Percentiles rank a stretch among this genome's conserved stretches.
phyloP scores from a whole-genome alignment of 2,888 invertebrate genomes.

The Norana najaformis region DNA sequence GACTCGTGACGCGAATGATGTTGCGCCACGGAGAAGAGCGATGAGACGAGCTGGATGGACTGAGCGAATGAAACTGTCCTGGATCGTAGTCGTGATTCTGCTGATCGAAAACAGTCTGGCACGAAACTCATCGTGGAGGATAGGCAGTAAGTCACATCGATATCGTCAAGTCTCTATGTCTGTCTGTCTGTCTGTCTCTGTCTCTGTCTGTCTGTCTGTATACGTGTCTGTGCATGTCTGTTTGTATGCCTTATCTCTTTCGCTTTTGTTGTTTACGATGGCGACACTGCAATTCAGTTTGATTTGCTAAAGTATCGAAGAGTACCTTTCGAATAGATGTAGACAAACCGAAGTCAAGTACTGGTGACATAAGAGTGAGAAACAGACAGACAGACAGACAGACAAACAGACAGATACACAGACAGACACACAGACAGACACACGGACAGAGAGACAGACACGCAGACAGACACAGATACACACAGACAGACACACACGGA shows the following conservation, averaged over 20 bases:
- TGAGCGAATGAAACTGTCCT: not conserved
- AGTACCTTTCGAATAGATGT: not conserved
- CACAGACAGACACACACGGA: not conserved
- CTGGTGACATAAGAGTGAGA: not conserved
- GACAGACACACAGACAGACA: not conserved
- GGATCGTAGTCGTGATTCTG: not conserved
- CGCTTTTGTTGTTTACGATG: slow-evolving; percentile 1
- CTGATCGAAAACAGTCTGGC: slow-evolving; percentile 6
- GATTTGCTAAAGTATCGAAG: not conserved
- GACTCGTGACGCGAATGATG: not conserved
- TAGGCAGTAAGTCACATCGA: not conserved
- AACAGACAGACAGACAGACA: too few relatives aligned
- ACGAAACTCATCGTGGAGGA: not conserved
- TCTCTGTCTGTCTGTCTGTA: too few relatives aligned
- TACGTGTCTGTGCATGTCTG: not conserved
- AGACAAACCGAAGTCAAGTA: not conserved
- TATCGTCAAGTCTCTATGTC: too few relatives aligned
- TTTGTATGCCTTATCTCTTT: not conserved
- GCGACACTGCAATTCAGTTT: too few relatives aligned
- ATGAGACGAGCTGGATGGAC: not conserved
- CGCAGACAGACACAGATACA: not conserved
- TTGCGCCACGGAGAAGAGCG: not conserved
- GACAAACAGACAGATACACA: not conserved
- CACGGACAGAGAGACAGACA: not conserved
- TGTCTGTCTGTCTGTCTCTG: too few relatives aligned